Evolutionary conservation across 1,140 invertebrate species (phyloP), one percentile per base, ranked within the genome.

Genomic region (Sesamia nonagrioides): DNA sequence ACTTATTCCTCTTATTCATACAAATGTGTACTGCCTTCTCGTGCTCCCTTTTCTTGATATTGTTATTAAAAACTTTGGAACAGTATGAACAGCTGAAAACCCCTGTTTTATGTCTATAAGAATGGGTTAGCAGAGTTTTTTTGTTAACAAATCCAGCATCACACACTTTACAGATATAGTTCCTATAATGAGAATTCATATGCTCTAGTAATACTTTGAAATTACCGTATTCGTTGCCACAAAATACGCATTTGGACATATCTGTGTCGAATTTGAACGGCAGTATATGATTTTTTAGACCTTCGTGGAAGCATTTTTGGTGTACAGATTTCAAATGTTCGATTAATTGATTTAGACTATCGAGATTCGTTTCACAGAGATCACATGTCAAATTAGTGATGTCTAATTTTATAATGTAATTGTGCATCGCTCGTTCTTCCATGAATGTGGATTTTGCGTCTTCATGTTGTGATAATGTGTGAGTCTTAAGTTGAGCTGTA

Each of bases 181-280:
- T 92, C 35, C 80, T 82, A 21, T 77, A 94, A 77, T 94, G 92
- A 0, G 75, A 42, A 63, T 92, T 92, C 91, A 94, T 93, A 56
- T 93, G 92, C 56, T 89, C 88, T 0, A 88, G 69, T 8, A 93
- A 63, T 7, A 90, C 78, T 84, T 92, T 91, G 58, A 92, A 92
- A 66, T 90, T 90, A 37, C 87, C 89, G n/a, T 87, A 90, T 0
- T 81, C 77, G 11, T 87, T 82, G 0, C 69, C 76, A 50, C 92
- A 94, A 2, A 88, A 54, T 0, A 84, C 87, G 63, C 92, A 94
- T n/a, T 61, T 54, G 0, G 86, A 27, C 0, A 60, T 37, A 0
- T 79, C 78, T 3, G 15, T 71, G 5, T 88, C 87, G 42, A 93
- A 92, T 77, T 84, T 84, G 54, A 89, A 92, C 0, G 91, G 92